Base-by-base conservation (phyloP, 1,140 invertebrate species). In the Sweltsa coloradensis region DNA sequence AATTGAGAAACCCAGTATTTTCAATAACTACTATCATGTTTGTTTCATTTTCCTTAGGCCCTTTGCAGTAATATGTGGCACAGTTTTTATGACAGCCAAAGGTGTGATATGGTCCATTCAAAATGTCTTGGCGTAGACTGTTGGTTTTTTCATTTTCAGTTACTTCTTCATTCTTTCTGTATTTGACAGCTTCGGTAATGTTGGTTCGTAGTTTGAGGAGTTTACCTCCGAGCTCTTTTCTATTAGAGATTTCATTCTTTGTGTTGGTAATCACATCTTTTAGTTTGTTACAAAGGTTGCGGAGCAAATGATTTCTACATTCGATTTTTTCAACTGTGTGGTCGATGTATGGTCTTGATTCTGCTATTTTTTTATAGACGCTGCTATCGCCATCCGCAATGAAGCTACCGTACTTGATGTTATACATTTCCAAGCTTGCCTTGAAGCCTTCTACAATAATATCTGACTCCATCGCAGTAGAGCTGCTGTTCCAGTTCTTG, bases 361-460 rank as follows among this genome's bases (percentile, higher is more conserved):
- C 47, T 23, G 49, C 2, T 14, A 69, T 59, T 42, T 51, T 55
- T 5, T 52, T 48, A 43, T 59, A 63, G 2, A 65, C 61, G 31
- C 53, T 64, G 11, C 60, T 62, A 47, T 71, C 69, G 7, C 66
- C 64, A 55, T 71, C 68, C 3, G 52, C 62, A 50, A 71, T 61
- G 1, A 70, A 22, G 13, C 39, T 45, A 34, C 47, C 52, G 48
- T 68, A 68, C 21, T 63, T 60, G 3, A 69, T 3, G 2, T 58
- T 53, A 56, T 70, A 52, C 50, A 56, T 58, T 36, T 57, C 44
- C 7, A 65, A 39, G 43, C 61, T 63, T 7, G 36, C 7, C 27
- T 53, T 46, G 54, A 71, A 71, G 14, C 61, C 62, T 51, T 68
- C 60, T 2, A 60, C 40, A 25, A 69, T 59, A 11, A 61, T 59